phyloP scores from a whole-genome alignment of 2,113 vertebrate species.

The Bombycilla garrulus region DNA sequence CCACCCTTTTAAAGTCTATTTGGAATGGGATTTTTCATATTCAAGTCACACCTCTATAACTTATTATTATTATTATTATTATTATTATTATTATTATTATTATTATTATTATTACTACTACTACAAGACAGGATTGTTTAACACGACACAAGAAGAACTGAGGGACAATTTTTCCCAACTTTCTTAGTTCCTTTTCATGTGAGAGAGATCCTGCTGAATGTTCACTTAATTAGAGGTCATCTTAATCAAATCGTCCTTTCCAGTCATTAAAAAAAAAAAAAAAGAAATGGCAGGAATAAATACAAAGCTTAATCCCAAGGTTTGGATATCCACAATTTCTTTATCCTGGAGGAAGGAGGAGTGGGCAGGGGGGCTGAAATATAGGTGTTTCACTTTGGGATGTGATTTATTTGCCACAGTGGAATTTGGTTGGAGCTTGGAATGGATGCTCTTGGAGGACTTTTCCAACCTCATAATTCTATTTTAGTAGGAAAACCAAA shows the following conservation, averaged over 20 bases:
- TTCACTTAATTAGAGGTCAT: not conserved
- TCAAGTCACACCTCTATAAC: not conserved
- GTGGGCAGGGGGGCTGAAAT: not conserved
- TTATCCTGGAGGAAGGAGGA: not conserved
- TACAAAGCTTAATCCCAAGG: not conserved
- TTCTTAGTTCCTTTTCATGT: not conserved
- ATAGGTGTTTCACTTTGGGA: not conserved
- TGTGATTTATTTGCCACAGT: accelerated
- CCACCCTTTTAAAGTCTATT: not conserved
- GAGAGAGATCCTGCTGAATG: not conserved
- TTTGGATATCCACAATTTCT: not conserved
- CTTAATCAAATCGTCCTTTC: not conserved
- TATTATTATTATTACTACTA: too few species aligned
- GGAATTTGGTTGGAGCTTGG: not conserved
- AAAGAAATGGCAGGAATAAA: not conserved
- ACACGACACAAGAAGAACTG: not conserved
- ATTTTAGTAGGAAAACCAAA: not conserved
- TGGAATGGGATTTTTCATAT: not conserved
- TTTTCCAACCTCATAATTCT: not conserved
- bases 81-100: too few species aligned
- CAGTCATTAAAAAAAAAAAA: not conserved
- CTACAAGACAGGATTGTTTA: not conserved
- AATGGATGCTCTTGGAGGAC: not conserved
- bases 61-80: not conserved
- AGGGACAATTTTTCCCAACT: not conserved